phyloP scores from a whole-genome alignment of 1,140 invertebrate genomes.

The Drosophila navojoa region DNA sequence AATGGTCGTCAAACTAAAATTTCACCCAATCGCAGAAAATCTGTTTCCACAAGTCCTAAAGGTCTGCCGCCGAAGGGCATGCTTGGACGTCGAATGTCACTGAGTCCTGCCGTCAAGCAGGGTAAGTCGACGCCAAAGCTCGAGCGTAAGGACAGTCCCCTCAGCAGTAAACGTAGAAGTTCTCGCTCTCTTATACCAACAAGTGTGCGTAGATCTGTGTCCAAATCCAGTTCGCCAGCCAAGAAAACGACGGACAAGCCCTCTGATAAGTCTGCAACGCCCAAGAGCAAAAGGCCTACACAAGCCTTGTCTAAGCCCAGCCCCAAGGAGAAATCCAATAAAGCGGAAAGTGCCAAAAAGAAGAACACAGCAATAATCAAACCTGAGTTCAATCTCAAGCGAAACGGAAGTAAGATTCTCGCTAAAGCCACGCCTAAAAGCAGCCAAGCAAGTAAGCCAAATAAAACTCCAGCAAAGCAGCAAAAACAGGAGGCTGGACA shows the following conservation, averaged over 20 bases:
- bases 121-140: slow-evolving; percentile 12
- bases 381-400: slow-evolving; percentile 6
- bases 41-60: slow-evolving; percentile 67
- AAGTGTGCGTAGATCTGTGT: not conserved
- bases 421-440: slow-evolving; percentile 9
- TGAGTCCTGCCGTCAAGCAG: slow-evolving; percentile 53
- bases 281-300: slow-evolving; percentile 23
- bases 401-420: not conserved
- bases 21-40: slow-evolving; percentile 60
- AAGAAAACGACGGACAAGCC: slow-evolving; percentile 42
- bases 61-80: not conserved
- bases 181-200: slow-evolving; percentile 74
- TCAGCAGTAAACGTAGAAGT: slow-evolving; percentile 26
- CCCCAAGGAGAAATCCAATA: slow-evolving; percentile 51
- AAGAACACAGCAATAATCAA: slow-evolving; percentile 37
- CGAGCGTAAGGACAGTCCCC: slow-evolving; percentile 4
- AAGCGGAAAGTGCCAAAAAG: slow-evolving; percentile 82
- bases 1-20: slow-evolving; percentile 30
- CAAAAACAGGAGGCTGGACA: slow-evolving; percentile 17
- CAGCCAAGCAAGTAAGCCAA: slow-evolving; percentile 22
- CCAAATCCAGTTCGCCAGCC: slow-evolving; percentile 48
- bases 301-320: slow-evolving; percentile 24
- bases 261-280: slow-evolving; percentile 14
- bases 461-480: slow-evolving; percentile 17
- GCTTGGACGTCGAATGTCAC: slow-evolving; percentile 51